Evolutionary conservation across 2,888 invertebrate species (phyloP).

Genomic region (Lydus trimaculatus): DNA sequence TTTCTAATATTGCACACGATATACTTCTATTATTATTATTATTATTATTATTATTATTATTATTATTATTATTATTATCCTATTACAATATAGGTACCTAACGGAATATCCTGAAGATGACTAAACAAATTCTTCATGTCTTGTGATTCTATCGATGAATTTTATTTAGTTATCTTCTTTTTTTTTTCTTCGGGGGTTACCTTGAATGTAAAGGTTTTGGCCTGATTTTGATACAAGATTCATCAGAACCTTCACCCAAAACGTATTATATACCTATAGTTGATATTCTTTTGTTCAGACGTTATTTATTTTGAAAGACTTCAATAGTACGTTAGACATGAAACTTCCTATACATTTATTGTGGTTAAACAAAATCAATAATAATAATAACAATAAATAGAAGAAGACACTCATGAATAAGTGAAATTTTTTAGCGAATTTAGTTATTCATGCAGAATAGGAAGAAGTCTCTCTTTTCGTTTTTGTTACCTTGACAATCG

Average conservation of each 20-base stretch:
- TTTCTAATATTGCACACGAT: constrained; percentile 5
- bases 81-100: no score
- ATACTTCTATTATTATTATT: not conserved
- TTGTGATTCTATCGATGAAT: not conserved
- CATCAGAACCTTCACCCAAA: constrained; percentile 5
- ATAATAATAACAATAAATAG: not conserved
- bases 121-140: constrained; percentile 5
- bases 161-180: not conserved
- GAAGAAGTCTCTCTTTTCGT: not conserved
- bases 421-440: constrained; percentile 7
- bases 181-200: not conserved
- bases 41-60: no score
- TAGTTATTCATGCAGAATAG: not conserved
- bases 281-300: not conserved
- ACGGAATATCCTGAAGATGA: constrained; percentile 7
- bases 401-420: not conserved
- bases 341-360: not conserved
- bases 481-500: constrained; percentile 5
- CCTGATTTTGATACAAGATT: not conserved
- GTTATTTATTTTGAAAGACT: not conserved
- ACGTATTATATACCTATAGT: not conserved
- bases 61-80: no score
- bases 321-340: not conserved
- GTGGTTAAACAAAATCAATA: no score
- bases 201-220: constrained; percentile 6